Evolutionary conservation across 2,113 vertebrate genomes (phyloP).

Genomic region (Carlito syrichta): DNA sequence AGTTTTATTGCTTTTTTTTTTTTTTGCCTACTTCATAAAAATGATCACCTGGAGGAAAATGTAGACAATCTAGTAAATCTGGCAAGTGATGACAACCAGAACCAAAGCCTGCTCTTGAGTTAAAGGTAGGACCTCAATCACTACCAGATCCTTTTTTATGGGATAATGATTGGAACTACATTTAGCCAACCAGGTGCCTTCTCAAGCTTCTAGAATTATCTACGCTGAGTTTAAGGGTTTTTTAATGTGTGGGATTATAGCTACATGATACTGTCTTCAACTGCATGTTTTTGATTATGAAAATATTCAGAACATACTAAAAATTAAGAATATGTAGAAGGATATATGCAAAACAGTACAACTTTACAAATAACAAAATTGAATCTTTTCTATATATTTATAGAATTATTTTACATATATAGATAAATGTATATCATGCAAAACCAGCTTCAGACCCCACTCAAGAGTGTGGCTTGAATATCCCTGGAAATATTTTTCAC

Average conservation of each 20-base stretch:
- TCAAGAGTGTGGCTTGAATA: not conserved
- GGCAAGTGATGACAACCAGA: not conserved
- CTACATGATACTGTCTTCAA: not conserved
- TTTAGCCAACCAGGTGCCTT: not conserved
- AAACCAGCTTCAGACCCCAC: not conserved
- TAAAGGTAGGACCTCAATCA: not conserved
- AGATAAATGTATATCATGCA: slow-evolving; percentile 26
- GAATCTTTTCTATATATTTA: not conserved
- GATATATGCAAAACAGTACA: not conserved
- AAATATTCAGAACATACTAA: slow-evolving; percentile 26
- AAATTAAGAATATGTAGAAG: slow-evolving; percentile 28
- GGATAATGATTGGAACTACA: not conserved
- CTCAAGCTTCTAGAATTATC: not conserved
- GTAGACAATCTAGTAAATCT: slow-evolving; percentile 13
- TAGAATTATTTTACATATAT: not conserved
- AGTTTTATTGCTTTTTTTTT: slow-evolving; percentile 15
- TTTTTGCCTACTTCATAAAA: slow-evolving; percentile 1
- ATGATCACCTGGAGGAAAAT: slow-evolving; percentile 9
- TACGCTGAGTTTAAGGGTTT: not conserved
- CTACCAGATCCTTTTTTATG: not conserved
- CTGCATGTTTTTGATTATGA: not conserved
- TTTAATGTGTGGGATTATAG: not conserved
- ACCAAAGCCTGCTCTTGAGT: not conserved
- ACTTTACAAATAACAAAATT: not conserved
- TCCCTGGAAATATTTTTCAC: not conserved